Conservation (phyloP, 2,797 vertebrate species). For the Sparus aurata region DNA sequence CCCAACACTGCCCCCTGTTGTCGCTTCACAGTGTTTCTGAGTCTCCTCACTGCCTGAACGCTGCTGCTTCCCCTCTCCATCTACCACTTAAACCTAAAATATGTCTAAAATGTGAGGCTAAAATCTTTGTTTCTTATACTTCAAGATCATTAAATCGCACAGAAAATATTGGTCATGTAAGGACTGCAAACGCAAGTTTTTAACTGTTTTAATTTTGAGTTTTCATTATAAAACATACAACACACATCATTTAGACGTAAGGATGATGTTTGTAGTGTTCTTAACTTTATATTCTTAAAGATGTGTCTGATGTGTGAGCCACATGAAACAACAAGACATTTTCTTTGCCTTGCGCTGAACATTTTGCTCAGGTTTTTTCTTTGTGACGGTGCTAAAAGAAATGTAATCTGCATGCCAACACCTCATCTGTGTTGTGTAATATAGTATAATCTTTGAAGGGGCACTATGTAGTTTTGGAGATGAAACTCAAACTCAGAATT, state of each 20-base stretch:
- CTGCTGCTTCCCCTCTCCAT: slow-evolving; percentile 6
- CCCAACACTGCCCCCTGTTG: slow-evolving; percentile 89
- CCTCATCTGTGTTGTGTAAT: slow-evolving; percentile 1
- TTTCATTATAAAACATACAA: background rate
- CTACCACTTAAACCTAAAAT: background rate
- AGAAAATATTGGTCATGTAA: background rate
- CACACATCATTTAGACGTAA: background rate
- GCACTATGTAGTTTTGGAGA: no score
- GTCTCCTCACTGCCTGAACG: slow-evolving; percentile 9
- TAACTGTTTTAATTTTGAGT: background rate
- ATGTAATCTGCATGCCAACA: slow-evolving; percentile 5
- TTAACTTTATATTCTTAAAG: no score
- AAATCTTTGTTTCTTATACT: background rate
- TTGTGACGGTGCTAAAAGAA: slow-evolving; percentile 2
- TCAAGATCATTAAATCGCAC: background rate
- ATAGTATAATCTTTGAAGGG: background rate
- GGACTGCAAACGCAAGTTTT: background rate
- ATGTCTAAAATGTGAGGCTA: background rate
- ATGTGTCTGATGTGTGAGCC: background rate
- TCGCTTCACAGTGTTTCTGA: slow-evolving; percentile 26
- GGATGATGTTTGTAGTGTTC: background rate
- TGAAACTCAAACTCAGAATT: no score
- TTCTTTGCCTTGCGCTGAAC: background rate
- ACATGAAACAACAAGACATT: background rate
- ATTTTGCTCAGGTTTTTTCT: background rate